Evolutionary conservation across 2,888 invertebrate genomes (phyloP).

Genomic region (Lordiphosa andalusiaca): DNA sequence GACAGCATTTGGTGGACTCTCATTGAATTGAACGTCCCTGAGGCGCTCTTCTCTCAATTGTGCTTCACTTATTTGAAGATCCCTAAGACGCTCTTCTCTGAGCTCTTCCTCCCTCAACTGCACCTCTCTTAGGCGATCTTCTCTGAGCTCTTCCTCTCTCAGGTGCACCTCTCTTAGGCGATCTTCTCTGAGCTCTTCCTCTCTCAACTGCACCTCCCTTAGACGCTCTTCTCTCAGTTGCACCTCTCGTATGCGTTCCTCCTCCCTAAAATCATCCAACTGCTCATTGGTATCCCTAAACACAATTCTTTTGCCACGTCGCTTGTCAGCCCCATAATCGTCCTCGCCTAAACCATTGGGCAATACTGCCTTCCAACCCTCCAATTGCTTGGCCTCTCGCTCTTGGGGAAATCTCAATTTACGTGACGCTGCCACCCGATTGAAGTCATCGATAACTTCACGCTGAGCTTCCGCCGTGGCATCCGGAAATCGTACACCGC

Average conservation of each 20-base stretch:
- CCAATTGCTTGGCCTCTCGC: constrained; percentile 20
- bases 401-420: constrained; percentile 72
- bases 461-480: constrained; percentile 44
- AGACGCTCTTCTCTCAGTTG: constrained; percentile 13
- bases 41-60: constrained; percentile 19
- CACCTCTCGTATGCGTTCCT: too few species aligned
- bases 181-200: constrained; percentile 24
- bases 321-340: constrained; percentile 36
- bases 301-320: constrained; percentile 56
- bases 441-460: constrained; percentile 61
- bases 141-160: constrained; percentile 13
- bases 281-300: constrained; percentile 59
- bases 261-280: constrained; percentile 29
- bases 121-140: neutral
- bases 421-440: constrained; percentile 58
- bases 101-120: constrained; percentile 14
- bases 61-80: constrained; percentile 16
- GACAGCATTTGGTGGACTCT: constrained; percentile 44
- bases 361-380: constrained; percentile 52
- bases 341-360: constrained; percentile 48
- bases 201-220: constrained; percentile 15
- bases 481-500: constrained; percentile 51
- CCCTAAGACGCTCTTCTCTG: constrained; percentile 11
- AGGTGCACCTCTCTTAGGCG: constrained; percentile 11
- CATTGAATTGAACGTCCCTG: constrained; percentile 12